Percentiles rank a stretch among this genome's conserved stretches.
Conservation (phyloP, 2,797 vertebrate genomes). For the Chiroxiphia lanceolata region DNA sequence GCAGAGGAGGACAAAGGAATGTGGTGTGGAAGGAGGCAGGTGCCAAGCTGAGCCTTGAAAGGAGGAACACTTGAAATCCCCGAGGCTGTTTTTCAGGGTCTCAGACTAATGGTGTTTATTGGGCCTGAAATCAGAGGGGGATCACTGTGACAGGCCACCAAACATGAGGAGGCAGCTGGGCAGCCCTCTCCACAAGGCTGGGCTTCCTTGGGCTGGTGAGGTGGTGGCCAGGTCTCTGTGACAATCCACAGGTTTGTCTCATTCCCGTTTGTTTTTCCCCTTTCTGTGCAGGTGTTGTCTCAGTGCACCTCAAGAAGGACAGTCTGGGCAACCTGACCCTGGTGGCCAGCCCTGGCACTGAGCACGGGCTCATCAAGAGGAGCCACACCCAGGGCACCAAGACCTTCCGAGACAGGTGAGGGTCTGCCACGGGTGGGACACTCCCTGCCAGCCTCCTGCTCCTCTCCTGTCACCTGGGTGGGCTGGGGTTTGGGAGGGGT, state of each 20-base stretch:
- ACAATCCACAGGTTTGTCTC: rapidly evolving
- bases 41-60: background rate
- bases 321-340: conserved; percentile 71
- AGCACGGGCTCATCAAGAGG: conserved; percentile 12
- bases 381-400: conserved; percentile 49
- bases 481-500: background rate
- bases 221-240: background rate
- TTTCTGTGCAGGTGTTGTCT: conserved; percentile 64
- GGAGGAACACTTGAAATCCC: background rate
- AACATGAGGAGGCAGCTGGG: background rate
- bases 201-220: background rate
- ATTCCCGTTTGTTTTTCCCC: background rate
- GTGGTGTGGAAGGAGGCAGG: background rate
- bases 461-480: background rate
- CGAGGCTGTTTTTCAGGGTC: background rate
- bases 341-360: conserved; percentile 51
- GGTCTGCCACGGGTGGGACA: background rate
- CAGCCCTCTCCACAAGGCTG: background rate
- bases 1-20: background rate
- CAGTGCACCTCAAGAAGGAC: conserved; percentile 73
- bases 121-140: background rate
- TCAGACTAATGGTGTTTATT: background rate
- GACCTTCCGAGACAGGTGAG: conserved; percentile 73
- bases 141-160: background rate
- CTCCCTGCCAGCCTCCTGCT: background rate